A percentile compares a stretch with the other conserved stretches of the same genome.
These are phyloP conservation scores for Solea senegalensis DNA, from an alignment of 2,113 vertebrate species.

Conservation along the genomic window DNA sequence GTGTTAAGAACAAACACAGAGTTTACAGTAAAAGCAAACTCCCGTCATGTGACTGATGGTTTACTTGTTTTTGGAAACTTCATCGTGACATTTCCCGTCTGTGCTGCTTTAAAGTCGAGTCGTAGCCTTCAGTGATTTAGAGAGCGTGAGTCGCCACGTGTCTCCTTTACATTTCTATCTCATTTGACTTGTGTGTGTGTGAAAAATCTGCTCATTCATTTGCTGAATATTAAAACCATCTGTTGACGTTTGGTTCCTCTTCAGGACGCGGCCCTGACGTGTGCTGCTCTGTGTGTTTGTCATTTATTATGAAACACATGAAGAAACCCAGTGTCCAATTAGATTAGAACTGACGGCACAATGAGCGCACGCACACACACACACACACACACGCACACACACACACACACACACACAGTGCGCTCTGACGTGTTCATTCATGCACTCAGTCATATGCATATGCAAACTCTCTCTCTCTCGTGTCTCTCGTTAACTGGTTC, in stretches of 20 bases:
- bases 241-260: conserved; percentile 49
- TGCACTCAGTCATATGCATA: conserved; percentile 2
- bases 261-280: conserved; percentile 57
- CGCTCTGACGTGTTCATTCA: conserved; percentile 24
- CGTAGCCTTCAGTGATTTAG: too few species aligned
- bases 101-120: too few species aligned
- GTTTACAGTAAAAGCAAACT: too few species aligned
- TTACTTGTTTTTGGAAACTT: too few species aligned
- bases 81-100: too few species aligned
- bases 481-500: conserved; percentile 43
- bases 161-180: too few species aligned
- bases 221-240: too few species aligned
- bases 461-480: conserved; percentile 42
- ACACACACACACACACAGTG: background rate
- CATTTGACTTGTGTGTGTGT: too few species aligned
- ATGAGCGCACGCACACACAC: conserved; percentile 23
- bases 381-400: background rate
- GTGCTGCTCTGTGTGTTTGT: conserved; percentile 46
- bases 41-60: too few species aligned
- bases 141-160: too few species aligned
- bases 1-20: too few species aligned
- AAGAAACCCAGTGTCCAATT: conserved; percentile 65
- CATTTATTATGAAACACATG: conserved; percentile 64
- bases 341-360: conserved; percentile 63
- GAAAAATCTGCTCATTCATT: too few species aligned